A percentile compares a stretch with the other conserved stretches of the same genome.
phyloP scores from a whole-genome alignment of 2,797 vertebrate genomes.

The Hydrophis major region DNA sequence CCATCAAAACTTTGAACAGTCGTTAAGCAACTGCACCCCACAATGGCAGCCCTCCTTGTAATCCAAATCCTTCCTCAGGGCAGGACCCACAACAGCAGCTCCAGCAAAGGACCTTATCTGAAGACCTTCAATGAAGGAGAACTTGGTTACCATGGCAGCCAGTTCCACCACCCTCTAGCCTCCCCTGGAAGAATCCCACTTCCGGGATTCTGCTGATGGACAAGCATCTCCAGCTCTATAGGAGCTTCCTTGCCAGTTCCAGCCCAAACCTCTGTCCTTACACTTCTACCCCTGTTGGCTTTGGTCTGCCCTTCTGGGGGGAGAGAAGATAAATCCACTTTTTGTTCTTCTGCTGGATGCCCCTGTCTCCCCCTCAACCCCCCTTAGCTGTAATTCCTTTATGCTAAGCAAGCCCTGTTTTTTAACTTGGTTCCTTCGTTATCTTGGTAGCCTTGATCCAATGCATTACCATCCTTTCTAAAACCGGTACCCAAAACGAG shows the following conservation, averaged over 20 bases:
- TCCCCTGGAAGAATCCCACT: background rate
- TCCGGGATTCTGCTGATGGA: background rate
- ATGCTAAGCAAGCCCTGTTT: background rate
- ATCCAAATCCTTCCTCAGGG: background rate
- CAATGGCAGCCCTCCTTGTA: no score
- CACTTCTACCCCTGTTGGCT: background rate
- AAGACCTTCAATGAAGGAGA: no score
- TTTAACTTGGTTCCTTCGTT: background rate
- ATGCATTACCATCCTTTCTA: background rate
- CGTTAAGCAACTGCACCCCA: no score
- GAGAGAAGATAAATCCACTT: background rate
- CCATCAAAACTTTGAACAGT: no score
- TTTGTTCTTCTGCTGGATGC: background rate
- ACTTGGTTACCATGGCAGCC: background rate
- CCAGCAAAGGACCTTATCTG: background rate
- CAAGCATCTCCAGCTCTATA: background rate
- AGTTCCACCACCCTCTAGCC: background rate
- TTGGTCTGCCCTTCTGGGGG: background rate
- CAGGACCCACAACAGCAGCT: background rate
- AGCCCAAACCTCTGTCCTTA: background rate
- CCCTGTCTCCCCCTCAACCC: background rate
- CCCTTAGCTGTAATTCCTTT: background rate
- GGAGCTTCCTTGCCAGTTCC: background rate
- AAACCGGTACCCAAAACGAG: background rate
- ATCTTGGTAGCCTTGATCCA: background rate